phyloP scores from a whole-genome alignment of 1,140 invertebrate genomes.

The Drosophila ironensis region DNA sequence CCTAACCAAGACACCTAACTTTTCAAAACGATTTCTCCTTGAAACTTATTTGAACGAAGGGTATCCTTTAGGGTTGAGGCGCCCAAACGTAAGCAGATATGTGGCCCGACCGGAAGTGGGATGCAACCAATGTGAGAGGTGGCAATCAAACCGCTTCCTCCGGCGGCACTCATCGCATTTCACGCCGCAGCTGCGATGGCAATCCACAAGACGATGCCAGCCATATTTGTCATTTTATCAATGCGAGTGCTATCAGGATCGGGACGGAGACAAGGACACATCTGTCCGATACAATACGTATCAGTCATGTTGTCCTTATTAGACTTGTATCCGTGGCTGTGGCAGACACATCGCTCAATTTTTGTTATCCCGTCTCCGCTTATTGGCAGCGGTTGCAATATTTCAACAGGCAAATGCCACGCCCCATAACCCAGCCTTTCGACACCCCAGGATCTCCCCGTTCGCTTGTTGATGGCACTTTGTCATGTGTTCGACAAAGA shows the following conservation, averaged over 20 bases:
- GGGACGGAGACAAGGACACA: not conserved
- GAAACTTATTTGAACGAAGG: too few relatives aligned
- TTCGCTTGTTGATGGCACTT: constrained; percentile 72
- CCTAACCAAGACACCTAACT: too few relatives aligned
- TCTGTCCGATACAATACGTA: constrained; percentile 41
- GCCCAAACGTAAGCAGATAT: too few relatives aligned
- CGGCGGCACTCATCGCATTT: constrained; percentile 18
- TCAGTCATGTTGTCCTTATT: constrained; percentile 52
- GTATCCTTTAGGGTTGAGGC: too few relatives aligned
- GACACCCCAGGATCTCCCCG: too few relatives aligned
- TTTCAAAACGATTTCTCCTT: too few relatives aligned
- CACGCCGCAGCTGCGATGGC: constrained; percentile 23
- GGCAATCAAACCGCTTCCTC: constrained; percentile 20
- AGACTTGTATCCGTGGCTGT: constrained; percentile 42
- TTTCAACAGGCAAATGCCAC: constrained; percentile 57
- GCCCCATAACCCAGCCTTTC: constrained; percentile 20
- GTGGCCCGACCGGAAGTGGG: constrained; percentile 1
- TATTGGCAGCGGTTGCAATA: constrained; percentile 51
- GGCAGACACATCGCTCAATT: constrained; percentile 50
- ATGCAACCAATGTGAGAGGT: constrained; percentile 11
- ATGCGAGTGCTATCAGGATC: constrained; percentile 31
- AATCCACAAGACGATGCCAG: constrained; percentile 35
- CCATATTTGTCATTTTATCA: constrained; percentile 54
- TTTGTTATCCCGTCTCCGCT: constrained; percentile 53
- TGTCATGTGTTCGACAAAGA: constrained; percentile 74